These are phyloP conservation scores for Mus spicilegus DNA, from an alignment of 2,113 vertebrate species.

Conservation along the genomic window DNA sequence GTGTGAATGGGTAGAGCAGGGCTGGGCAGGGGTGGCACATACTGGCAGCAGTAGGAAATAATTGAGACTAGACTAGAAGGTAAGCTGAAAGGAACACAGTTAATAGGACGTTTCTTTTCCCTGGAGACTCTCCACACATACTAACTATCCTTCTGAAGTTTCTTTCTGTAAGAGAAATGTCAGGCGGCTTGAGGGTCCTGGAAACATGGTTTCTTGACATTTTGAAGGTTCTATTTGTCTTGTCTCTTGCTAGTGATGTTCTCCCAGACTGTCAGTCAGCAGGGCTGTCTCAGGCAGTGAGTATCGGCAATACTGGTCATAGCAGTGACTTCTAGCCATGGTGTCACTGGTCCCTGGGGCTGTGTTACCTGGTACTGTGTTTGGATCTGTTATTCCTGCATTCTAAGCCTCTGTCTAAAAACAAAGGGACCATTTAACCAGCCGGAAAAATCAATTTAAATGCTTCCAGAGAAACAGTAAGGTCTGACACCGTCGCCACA, in stretches of 20 bases:
- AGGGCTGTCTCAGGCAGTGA: background rate
- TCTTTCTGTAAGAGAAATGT: background rate
- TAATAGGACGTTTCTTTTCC: background rate
- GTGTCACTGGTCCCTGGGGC: background rate
- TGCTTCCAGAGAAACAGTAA: slow-evolving; percentile 67
- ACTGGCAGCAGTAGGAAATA: background rate
- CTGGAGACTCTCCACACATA: background rate
- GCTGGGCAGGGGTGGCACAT: fast-evolving
- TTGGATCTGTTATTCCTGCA: slow-evolving; percentile 18
- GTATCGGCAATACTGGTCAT: background rate
- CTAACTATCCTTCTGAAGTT: background rate
- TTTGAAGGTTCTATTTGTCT: background rate
- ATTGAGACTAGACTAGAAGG: background rate
- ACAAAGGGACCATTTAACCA: slow-evolving; percentile 63
- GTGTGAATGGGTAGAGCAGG: background rate
- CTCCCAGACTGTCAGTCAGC: background rate
- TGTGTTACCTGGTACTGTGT: slow-evolving; percentile 52
- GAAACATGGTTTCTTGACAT: background rate
- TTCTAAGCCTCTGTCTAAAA: slow-evolving; percentile 73
- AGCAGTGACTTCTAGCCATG: background rate
- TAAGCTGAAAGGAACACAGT: background rate
- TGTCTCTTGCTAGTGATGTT: background rate
- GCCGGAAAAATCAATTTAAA: slow-evolving; percentile 79
- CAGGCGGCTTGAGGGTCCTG: background rate
- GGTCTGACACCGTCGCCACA: slow-evolving; percentile 59